phyloP scores from a whole-genome alignment of 2,888 invertebrate genomes.

The Sylvicola cinctus region DNA sequence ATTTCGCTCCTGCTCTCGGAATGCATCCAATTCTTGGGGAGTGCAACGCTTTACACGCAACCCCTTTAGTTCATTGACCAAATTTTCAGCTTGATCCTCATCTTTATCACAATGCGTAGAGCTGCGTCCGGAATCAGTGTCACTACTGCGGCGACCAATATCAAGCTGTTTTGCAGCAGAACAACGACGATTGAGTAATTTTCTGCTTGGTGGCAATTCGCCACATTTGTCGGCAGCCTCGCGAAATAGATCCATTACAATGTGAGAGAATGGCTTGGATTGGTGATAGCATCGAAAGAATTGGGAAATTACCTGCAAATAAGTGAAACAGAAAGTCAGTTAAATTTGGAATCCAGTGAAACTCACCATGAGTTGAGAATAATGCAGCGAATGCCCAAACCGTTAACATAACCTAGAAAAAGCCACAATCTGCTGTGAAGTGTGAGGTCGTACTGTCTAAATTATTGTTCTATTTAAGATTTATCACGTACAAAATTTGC shows the following conservation, averaged over 20 bases:
- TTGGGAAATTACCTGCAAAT: slow-evolving; percentile 33
- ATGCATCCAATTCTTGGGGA: slow-evolving; percentile 1
- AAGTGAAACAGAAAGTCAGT: slow-evolving; percentile 7
- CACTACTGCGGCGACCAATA: slow-evolving; percentile 6
- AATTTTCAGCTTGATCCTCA: not conserved
- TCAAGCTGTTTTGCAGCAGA: no score
- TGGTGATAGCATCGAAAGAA: slow-evolving; percentile 32
- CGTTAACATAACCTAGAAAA: no score
- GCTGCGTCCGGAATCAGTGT: slow-evolving; percentile 11
- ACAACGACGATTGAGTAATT: no score
- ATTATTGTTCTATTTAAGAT: no score
- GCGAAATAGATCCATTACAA: slow-evolving; percentile 36
- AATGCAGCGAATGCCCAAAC: no score
- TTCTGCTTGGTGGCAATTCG: not conserved
- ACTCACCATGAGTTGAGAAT: no score
- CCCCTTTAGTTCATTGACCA: not conserved
- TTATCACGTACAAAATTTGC: no score
- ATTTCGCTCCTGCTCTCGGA: not conserved
- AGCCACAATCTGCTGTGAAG: no score
- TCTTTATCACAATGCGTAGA: slow-evolving; percentile 8
- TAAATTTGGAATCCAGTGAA: no score
- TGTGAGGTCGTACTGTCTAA: no score
- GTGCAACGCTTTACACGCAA: not conserved
- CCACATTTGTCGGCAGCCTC: slow-evolving; percentile 15
- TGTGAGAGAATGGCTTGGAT: slow-evolving; percentile 36